phyloP scores from a whole-genome alignment of 1,140 invertebrate species.

The Vanessa atalanta region DNA sequence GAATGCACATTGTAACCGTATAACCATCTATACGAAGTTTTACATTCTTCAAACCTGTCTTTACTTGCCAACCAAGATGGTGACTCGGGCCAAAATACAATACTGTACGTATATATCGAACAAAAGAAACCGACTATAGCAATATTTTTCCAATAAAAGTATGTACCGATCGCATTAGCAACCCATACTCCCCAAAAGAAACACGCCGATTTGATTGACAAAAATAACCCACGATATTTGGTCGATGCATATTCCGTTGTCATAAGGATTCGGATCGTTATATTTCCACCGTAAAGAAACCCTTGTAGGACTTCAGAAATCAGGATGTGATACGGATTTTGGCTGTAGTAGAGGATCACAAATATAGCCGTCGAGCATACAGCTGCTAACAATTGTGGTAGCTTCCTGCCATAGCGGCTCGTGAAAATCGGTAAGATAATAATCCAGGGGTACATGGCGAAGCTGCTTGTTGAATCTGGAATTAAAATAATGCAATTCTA shows the following conservation, averaged over 20 bases:
- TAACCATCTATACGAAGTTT: conserved; percentile 40
- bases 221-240: conserved; percentile 48
- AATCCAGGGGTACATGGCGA: conserved; percentile 36
- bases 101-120: conserved; percentile 37
- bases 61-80: conserved; percentile 52
- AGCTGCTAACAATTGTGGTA: conserved; percentile 15
- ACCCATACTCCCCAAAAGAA: conserved; percentile 53
- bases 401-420: conserved; percentile 26
- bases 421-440: conserved; percentile 29
- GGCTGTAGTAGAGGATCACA: conserved; percentile 42
- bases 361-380: conserved; percentile 28
- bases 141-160: conserved; percentile 52
- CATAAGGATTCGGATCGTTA: conserved; percentile 43
- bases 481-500: background rate
- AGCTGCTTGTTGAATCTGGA: conserved; percentile 35
- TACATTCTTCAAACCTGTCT: conserved; percentile 44
- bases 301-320: conserved; percentile 47
- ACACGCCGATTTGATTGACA: conserved; percentile 48
- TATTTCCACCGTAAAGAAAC: conserved; percentile 38
- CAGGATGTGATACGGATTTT: conserved; percentile 41
- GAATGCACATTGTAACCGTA: conserved; percentile 43
- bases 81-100: conserved; percentile 51
- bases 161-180: conserved; percentile 53
- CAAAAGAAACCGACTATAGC: conserved; percentile 45
- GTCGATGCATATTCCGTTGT: conserved; percentile 47